Base-by-base conservation (phyloP, 1,140 invertebrate genomes). In the Bilobella aurantiaca region DNA sequence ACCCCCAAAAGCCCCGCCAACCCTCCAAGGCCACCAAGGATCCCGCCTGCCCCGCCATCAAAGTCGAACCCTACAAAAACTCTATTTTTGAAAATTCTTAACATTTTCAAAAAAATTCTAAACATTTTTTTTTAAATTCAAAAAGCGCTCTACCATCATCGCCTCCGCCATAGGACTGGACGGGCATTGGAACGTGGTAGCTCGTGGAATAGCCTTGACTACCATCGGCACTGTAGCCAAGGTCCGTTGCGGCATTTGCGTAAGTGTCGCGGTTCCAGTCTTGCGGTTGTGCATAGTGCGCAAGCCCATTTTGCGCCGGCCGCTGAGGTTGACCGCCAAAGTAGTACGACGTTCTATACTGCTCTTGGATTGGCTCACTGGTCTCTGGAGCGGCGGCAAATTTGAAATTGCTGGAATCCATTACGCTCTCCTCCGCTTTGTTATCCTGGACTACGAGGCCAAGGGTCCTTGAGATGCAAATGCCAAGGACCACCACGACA, bases 1-100 rank as follows among this genome's bases (percentile, higher is more conserved):
- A 72, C 27, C n/a, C 71, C 71, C n/a, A 69, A 60, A 8, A 72
- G 66, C 8, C 67, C 70, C 56, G 65, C 63, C 27, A 69, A 53
- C 30, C 67, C 70, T 30, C 68, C 66, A 21, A 69, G 31, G 25
- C 63, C 57, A 16, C 46, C 62, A 31, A 49, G 63, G 16, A 3
- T 5, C 5, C 37, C 37, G 27, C 68, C 68, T 21, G 58, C 8
- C 18, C 62, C 64, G 27, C n/a, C n/a, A n/a, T 66, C 64, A 49
- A 65, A 57, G 37, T 71, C 69, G 29, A 56, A 70, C 31, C 53
- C 63, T 64, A 1, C 30, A 63, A 59, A 1, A 53, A 63, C n/a
- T 42, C n/a, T 42, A 42, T 8, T 8, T 42, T 42, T 42, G 37
- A 42, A n/a, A 42, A 42, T n/a, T n/a, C n/a, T n/a, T n/a, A n/a